Conservation (phyloP, 2,888 invertebrate genomes). For the Hartigia nigra region DNA sequence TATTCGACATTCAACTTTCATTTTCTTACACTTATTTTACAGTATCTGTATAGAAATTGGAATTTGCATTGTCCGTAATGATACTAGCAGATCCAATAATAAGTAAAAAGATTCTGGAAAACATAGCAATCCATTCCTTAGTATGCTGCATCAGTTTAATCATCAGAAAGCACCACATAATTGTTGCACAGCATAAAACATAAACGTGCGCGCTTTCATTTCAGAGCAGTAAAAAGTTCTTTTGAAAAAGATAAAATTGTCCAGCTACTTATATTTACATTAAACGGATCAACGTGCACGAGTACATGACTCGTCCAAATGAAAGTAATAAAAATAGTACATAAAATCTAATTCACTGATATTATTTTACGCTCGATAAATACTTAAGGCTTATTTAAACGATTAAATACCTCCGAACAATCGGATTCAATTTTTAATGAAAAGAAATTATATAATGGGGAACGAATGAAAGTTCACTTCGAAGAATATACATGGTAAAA, state of each 20-base stretch:
- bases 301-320: not conserved
- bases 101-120: no score
- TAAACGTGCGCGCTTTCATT: not conserved
- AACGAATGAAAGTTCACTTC: not conserved
- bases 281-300: not conserved
- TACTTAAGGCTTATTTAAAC: not conserved
- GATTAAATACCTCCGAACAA: not conserved
- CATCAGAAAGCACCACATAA: conserved; percentile 2
- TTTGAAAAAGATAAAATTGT: not conserved
- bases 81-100: not conserved
- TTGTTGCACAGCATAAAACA: not conserved
- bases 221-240: not conserved
- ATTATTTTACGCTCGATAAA: not conserved
- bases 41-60: not conserved
- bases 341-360: not conserved
- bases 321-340: not conserved
- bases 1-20: not conserved
- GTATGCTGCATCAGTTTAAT: not conserved
- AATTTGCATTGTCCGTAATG: not conserved
- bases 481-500: not conserved
- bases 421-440: not conserved
- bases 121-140: no score
- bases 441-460: not conserved
- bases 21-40: not conserved
- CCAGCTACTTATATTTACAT: not conserved